Evolutionary conservation across 1,140 invertebrate genomes (phyloP).

Genomic region (Stegodyphus mimosarum): DNA sequence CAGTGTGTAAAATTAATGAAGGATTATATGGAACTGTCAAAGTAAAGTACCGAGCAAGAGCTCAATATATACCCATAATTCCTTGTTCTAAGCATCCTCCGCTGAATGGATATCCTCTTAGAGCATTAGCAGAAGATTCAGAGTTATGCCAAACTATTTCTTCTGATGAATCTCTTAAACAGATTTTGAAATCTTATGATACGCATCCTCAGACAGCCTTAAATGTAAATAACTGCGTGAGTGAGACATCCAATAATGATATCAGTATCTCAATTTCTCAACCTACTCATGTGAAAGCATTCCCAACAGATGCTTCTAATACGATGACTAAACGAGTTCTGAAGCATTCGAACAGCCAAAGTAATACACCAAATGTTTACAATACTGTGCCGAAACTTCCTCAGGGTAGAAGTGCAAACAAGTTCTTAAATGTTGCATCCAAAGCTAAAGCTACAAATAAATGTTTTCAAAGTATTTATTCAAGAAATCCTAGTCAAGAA

Average conservation of each 20-base stretch:
- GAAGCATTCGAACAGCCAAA: conserved; percentile 23
- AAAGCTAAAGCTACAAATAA: too few species aligned
- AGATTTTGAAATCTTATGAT: conserved; percentile 32
- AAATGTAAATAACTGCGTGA: background rate
- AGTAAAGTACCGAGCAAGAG: conserved; percentile 29
- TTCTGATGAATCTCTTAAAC: conserved; percentile 13
- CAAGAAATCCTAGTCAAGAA: too few species aligned
- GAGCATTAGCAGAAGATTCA: background rate
- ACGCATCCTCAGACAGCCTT: background rate
- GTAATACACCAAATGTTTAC: background rate
- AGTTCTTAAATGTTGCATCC: too few species aligned
- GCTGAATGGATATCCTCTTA: background rate
- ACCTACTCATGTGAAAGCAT: conserved; percentile 15
- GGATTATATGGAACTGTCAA: conserved; percentile 36
- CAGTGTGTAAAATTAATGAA: conserved; percentile 25
- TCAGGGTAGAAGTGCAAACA: background rate
- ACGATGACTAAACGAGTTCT: conserved; percentile 16
- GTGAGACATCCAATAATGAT: background rate
- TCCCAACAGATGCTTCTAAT: background rate
- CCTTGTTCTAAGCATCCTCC: conserved; percentile 45
- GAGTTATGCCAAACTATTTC: conserved; percentile 13
- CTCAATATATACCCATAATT: conserved; percentile 40
- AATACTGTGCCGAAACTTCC: background rate
- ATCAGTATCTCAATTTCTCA: background rate
- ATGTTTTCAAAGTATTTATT: too few species aligned